Evolutionary conservation across 2,888 invertebrate species (phyloP), one percentile per base, ranked within the genome.

Genomic region (Dastarcus helophoroides): DNA sequence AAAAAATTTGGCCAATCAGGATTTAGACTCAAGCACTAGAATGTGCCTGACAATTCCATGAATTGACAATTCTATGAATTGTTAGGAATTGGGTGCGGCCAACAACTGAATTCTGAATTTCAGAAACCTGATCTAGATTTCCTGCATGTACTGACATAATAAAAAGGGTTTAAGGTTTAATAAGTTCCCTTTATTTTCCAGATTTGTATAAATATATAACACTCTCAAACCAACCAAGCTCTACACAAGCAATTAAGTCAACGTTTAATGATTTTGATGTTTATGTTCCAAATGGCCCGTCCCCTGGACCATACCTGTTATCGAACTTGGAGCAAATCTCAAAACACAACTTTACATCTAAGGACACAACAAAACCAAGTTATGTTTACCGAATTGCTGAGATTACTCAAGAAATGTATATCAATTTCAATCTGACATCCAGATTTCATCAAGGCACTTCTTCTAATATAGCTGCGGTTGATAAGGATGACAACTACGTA

Each of bases 401-500:
- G 39, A 40, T 52, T 15, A 51, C 54, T 3, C 47, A 51, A 36
- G 39, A 38, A 14, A 37, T 51, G 7, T 58, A 58, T 27, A 33
- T 41, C 12, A 47, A 55, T 30, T 43, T 46, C 10, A 52, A 56
- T 27, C 37, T 56, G n/a, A 48, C 42, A 8, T 29, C 29, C 9
- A 44, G 46, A 31, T 61, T 50, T 38, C 58, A 58, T 29, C 50
- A 55, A 38, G 65, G 64, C 38, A 63, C 59, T 32, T 67, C 71
- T 31, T 68, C 74, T 4, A 75, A 73, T 36, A 64, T 80, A 17
- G 73, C 75, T 22, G 73, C 70, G 27, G 68, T 76, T 38, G 81
- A 81, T 58, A 63, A 65, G 33, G 56, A 65, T 43, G 80, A 79
- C 49, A 66, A 71, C 23, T 80, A 80, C 60, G 70, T 76, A 23